These are phyloP conservation scores for Atta texana DNA, from an alignment of 1,140 invertebrate genomes.

Conservation along the genomic window DNA sequence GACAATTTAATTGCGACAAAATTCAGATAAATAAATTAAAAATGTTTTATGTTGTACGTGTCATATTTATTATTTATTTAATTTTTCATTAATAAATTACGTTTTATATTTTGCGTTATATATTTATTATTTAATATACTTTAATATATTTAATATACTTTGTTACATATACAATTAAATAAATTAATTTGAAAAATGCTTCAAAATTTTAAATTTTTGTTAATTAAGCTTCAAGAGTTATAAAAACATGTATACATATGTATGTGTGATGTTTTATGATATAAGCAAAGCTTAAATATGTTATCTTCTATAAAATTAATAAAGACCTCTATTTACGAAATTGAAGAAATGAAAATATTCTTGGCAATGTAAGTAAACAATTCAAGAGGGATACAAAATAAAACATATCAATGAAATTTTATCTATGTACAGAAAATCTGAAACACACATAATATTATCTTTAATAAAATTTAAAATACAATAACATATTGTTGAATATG, in stretches of 20 bases:
- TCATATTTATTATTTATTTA: neutral
- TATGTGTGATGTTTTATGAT: neutral
- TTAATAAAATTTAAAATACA: neutral
- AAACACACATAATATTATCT: neutral
- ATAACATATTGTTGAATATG: neutral
- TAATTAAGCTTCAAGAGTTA: neutral
- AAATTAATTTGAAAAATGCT: neutral
- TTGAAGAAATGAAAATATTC: neutral
- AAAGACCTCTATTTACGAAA: neutral
- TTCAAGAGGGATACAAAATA: constrained; percentile 4
- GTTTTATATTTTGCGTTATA: neutral
- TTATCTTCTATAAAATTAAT: neutral
- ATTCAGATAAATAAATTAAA: neutral
- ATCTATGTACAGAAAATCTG: neutral
- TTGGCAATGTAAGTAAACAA: neutral
- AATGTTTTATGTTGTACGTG: no score
- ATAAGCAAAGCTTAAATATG: neutral
- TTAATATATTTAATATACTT: neutral
- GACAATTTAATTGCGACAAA: neutral
- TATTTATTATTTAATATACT: neutral
- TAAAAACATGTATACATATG: neutral
- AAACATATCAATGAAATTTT: neutral
- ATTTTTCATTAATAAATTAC: no score
- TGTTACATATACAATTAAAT: neutral
- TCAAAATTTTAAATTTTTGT: neutral